These are phyloP conservation scores for Mesembrinibis cayennensis DNA, from an alignment of 2,113 vertebrate species.

Conservation along the genomic window DNA sequence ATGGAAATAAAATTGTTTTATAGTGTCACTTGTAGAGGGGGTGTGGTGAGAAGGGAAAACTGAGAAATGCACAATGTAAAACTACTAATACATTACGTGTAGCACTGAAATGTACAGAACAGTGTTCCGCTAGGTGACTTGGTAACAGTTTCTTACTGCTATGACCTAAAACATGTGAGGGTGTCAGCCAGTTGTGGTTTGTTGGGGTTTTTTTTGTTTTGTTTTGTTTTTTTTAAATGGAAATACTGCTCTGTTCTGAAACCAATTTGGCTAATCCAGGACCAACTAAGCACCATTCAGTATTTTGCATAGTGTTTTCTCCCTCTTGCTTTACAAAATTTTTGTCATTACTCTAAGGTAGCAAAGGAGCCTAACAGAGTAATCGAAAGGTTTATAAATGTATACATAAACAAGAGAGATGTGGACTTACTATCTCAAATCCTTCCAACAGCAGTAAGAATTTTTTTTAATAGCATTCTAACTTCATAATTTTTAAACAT, in stretches of 20 bases:
- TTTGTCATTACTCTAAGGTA: not conserved
- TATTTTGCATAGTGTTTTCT: not conserved
- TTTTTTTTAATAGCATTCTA: not conserved
- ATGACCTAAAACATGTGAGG: not conserved
- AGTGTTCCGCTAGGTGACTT: not conserved
- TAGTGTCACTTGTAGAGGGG: not conserved
- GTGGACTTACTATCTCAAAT: not conserved
- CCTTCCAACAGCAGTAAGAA: not conserved
- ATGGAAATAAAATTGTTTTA: not conserved
- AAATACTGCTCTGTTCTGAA: not conserved
- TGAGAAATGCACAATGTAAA: not conserved
- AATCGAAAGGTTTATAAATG: not conserved
- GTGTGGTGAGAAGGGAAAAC: not conserved
- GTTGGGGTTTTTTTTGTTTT: too few species aligned
- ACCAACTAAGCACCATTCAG: accelerated
- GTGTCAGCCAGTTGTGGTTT: not conserved
- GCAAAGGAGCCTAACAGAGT: not conserved
- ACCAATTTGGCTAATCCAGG: not conserved
- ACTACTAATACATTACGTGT: not conserved
- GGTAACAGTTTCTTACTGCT: not conserved
- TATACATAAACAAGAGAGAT: not conserved
- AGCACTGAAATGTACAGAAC: not conserved
- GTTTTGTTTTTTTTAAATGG: not conserved
- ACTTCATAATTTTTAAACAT: not conserved
- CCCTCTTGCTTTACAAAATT: not conserved